Base-by-base conservation (phyloP, 2,113 vertebrate species). In the Mesitornis unicolor region DNA sequence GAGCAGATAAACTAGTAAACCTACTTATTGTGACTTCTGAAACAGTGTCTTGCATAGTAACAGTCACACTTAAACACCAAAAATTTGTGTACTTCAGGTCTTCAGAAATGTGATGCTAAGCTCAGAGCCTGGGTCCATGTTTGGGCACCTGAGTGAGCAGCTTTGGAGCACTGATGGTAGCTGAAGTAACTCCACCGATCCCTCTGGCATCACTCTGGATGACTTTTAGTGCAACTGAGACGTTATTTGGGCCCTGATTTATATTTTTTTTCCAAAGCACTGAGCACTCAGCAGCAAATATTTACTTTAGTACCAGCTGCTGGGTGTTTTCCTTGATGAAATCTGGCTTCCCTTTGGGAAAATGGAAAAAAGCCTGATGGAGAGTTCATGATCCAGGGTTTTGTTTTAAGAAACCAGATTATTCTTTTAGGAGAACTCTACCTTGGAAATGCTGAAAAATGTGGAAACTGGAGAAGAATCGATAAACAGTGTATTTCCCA, bases 261-360 rank as follows among this genome's bases (percentile, higher is more conserved):
- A 33, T 40, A 28, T 2, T 2, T 28, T 45, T 53, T 85, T 91
- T 14, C 81, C 70, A 45, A 87, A 87, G 56, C 43, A 35, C 13
- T 26, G 64, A 83, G 54, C 22, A 20, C 36, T 88, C 54, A 51
- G 82, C 70, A 90, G 78, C 80, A 89, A 85, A 47, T 93, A 54
- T 93, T 93, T 89, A 83, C 81, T 95, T 89, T 29, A 74, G 45
- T 94, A 86, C 84, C 78, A 95, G 36, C 67, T 88, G 63, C 45
- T 74, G 59, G 57, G 78, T 95, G 87, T 90, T 90, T 91, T 91
- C 42, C 26, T 11, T 87, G 36, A 74, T 87, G 60, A 93, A 94
- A 70, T 93, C 45, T 85, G 50, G 3, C 68, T 82, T 94, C 15
- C 47, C 54, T 67, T 85, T 70, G 89, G 87, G 56, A 93, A 89